Conservation (phyloP, 2,113 vertebrate species). For the Bubo bubo region DNA sequence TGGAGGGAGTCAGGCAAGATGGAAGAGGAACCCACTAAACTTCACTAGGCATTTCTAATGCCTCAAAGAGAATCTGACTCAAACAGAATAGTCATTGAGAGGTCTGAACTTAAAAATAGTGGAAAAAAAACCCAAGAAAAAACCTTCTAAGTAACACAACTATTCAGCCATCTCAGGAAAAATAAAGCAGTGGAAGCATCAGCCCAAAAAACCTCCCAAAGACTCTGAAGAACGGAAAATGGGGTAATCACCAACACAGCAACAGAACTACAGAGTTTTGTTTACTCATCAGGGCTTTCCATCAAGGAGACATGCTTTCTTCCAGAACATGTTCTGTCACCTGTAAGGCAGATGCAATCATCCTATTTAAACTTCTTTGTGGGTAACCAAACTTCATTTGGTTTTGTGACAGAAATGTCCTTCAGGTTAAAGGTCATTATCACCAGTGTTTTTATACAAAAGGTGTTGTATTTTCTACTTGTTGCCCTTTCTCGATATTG, state of each 20-base stretch:
- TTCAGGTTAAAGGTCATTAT: background rate
- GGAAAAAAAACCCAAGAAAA: background rate
- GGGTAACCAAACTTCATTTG: background rate
- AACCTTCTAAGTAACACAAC: background rate
- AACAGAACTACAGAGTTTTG: background rate
- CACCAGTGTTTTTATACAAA: background rate
- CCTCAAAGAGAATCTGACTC: background rate
- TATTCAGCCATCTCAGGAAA: background rate
- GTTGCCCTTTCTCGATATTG: background rate
- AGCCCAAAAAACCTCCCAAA: background rate
- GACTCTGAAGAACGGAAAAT: background rate
- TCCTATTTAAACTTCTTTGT: background rate
- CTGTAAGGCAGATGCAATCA: background rate
- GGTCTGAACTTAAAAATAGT: background rate
- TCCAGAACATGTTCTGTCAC: background rate
- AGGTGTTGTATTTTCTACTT: background rate
- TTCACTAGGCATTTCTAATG: background rate
- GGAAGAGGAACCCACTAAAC: background rate
- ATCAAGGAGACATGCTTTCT: background rate
- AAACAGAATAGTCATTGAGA: background rate
- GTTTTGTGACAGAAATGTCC: background rate
- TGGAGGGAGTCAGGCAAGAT: background rate
- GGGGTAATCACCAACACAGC: background rate
- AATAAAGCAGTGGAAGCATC: background rate
- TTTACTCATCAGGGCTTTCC: background rate